A percentile compares a stretch with the other conserved stretches of the same genome.
Evolutionary conservation across 2,113 vertebrate genomes (phyloP).

Genomic region (rat (Rattus norvegicus)): DNA sequence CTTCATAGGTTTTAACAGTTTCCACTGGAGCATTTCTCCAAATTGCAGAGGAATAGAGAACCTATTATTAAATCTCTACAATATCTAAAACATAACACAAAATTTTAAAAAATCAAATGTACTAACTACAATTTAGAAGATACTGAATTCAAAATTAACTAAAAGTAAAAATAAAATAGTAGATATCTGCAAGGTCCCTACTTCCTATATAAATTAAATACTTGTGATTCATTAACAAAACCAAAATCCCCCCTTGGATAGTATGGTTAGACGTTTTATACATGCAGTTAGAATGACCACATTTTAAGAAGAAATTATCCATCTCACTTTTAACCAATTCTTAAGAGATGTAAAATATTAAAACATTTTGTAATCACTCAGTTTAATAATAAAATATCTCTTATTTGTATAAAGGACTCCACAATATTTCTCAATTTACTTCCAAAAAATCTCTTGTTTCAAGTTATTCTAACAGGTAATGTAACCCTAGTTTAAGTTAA

Average conservation of each 20-base stretch:
- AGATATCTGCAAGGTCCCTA: slow-evolving; percentile 1
- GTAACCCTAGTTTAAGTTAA: slow-evolving; percentile 24
- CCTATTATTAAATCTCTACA: slow-evolving; percentile 67
- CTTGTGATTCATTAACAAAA: slow-evolving; percentile 31
- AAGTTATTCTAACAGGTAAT: slow-evolving; percentile 24
- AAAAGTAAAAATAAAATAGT: slow-evolving; percentile 28
- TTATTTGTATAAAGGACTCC: slow-evolving; percentile 31
- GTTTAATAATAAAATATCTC: slow-evolving; percentile 22
- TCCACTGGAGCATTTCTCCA: slow-evolving; percentile 67
- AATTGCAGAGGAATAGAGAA: slow-evolving; percentile 68
- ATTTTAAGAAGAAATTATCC: slow-evolving; percentile 60
- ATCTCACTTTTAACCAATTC: neutral
- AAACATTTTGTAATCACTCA: slow-evolving; percentile 37
- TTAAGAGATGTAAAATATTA: slow-evolving; percentile 40
- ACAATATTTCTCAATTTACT: slow-evolving; percentile 45
- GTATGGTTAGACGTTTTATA: slow-evolving; percentile 57
- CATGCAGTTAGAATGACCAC: neutral
- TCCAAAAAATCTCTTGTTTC: slow-evolving; percentile 7
- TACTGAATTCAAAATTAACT: slow-evolving; percentile 49
- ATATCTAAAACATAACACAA: slow-evolving; percentile 67
- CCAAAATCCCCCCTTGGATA: slow-evolving; percentile 22
- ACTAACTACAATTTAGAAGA: slow-evolving; percentile 50
- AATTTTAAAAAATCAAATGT: neutral
- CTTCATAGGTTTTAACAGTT: slow-evolving; percentile 66
- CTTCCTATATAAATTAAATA: slow-evolving; percentile 26